These are phyloP conservation scores for Cydia splendana DNA, from an alignment of 1,140 invertebrate genomes.

Conservation along the genomic window DNA sequence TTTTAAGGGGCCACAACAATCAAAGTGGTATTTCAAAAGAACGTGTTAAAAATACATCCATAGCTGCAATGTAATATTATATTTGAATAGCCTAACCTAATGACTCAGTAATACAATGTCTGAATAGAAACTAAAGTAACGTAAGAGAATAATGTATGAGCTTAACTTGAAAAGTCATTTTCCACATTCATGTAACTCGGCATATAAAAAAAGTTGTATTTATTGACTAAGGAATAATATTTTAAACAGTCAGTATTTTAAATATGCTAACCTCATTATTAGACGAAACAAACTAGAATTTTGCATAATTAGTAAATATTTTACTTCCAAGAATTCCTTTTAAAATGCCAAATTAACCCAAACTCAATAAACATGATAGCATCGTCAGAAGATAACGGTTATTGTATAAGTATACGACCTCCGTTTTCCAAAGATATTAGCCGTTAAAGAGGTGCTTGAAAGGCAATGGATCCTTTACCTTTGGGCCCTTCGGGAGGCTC, in stretches of 20 bases:
- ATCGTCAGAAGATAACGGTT: conserved; percentile 68
- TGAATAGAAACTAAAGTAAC: too few species aligned
- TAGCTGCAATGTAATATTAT: too few species aligned
- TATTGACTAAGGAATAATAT: too few species aligned
- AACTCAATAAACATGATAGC: conserved; percentile 69
- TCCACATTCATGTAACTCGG: too few species aligned
- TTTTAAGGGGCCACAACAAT: not conserved
- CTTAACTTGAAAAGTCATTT: too few species aligned
- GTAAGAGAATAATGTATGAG: too few species aligned
- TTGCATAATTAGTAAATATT: not conserved
- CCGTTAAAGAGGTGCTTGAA: conserved; percentile 78
- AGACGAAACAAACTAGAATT: too few species aligned
- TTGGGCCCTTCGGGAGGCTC: conserved; percentile 72
- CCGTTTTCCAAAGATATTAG: conserved; percentile 78
- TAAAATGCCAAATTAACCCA: conserved; percentile 18
- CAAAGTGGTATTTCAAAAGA: not conserved
- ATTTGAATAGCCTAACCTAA: too few species aligned
- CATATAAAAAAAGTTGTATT: too few species aligned
- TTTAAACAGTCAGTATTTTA: too few species aligned
- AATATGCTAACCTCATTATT: too few species aligned
- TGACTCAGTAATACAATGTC: too few species aligned
- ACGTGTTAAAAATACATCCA: not conserved
- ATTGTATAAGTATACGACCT: conserved; percentile 75
- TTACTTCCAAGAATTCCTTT: not conserved
- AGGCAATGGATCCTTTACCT: conserved; percentile 72